phyloP scores from a whole-genome alignment of 2,113 vertebrate genomes.

The Gymnogyps californianus region DNA sequence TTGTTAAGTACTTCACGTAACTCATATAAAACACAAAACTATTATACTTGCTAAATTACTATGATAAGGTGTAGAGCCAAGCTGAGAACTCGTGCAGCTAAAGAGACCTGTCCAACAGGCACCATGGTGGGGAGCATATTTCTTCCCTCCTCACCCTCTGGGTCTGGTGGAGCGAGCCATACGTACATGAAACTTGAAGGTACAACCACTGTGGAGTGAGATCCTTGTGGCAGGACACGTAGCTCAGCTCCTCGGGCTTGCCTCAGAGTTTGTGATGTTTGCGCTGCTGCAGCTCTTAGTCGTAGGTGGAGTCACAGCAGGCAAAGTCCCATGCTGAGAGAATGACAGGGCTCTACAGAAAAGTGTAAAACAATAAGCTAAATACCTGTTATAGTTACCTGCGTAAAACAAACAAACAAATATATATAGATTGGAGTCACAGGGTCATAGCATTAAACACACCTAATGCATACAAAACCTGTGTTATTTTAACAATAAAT shows the following conservation, averaged over 20 bases:
- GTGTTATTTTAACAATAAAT: neutral
- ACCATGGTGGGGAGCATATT: neutral
- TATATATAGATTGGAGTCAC: neutral
- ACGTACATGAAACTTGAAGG: neutral
- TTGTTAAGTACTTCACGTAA: neutral
- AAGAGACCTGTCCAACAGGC: neutral
- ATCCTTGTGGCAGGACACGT: neutral
- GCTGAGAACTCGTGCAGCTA: neutral
- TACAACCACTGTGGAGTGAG: neutral
- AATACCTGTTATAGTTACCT: neutral
- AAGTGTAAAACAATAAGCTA: neutral
- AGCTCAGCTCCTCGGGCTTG: neutral
- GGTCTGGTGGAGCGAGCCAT: accelerated
- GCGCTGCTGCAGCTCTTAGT: neutral
- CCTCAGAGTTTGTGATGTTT: neutral
- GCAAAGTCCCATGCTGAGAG: neutral
- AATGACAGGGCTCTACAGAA: neutral
- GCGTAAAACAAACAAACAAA: too few relatives aligned
- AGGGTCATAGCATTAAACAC: neutral
- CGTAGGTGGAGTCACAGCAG: neutral
- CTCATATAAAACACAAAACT: neutral
- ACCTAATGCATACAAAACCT: neutral
- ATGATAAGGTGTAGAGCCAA: neutral
- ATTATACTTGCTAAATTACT: neutral
- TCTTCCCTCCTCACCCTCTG: neutral